phyloP scores from a whole-genome alignment of 30 jellyfish, hydroid and myxozoan species.

The Hydra vulgaris region DNA sequence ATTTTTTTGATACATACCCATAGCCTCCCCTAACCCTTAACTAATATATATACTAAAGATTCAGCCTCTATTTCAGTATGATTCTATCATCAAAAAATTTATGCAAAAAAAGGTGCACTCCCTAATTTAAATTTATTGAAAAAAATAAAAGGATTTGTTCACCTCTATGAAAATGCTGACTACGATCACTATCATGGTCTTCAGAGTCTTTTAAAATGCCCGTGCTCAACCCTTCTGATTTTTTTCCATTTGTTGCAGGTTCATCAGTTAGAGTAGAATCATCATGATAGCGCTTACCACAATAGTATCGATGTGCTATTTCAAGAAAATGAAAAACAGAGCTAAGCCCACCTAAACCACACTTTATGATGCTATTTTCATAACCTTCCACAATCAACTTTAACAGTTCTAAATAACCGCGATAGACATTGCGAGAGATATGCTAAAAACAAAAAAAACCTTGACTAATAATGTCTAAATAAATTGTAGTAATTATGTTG shows the following conservation, averaged over 20 bases:
- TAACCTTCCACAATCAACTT: constrained; percentile 68
- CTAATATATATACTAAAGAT: too few relatives aligned
- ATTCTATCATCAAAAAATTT: too few relatives aligned
- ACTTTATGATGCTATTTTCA: constrained; percentile 42
- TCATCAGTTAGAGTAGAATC: constrained; percentile 8
- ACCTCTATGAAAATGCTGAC: constrained; percentile 74
- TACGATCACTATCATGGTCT: constrained; percentile 72
- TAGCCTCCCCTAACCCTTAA: too few relatives aligned
- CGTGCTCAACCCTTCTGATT: neutral
- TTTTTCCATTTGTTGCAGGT: constrained; percentile 1
- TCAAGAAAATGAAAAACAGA: constrained; percentile 68
- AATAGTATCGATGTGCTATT: constrained; percentile 64
- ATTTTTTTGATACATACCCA: too few relatives aligned
- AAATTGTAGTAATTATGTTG: too few relatives aligned
- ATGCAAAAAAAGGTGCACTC: too few relatives aligned
- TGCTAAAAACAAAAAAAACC: constrained; percentile 34
- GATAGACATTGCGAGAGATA: constrained; percentile 59
- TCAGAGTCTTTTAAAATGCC: constrained; percentile 1
- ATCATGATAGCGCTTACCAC: constrained; percentile 72
- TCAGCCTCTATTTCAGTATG: too few relatives aligned
- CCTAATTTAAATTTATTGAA: too few relatives aligned
- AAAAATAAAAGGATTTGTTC: too few relatives aligned
- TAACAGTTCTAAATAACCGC: constrained; percentile 54
- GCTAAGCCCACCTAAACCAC: constrained; percentile 75
- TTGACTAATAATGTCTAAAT: too few relatives aligned